Evolutionary conservation across 2,797 vertebrate species (phyloP).

Genomic region (Hippoglossus hippoglossus): DNA sequence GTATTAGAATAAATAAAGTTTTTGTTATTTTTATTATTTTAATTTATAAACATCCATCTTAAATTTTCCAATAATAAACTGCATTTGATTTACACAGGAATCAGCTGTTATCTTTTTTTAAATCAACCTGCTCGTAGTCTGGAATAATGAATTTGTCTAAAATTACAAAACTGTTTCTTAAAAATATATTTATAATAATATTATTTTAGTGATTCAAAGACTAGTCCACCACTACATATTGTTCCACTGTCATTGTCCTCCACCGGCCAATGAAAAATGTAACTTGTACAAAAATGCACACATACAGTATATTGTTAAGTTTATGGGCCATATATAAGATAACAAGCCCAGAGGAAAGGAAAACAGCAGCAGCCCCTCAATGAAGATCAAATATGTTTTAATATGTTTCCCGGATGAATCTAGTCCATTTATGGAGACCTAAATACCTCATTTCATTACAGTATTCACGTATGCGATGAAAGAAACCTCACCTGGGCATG

Average conservation of each 20-base stretch:
- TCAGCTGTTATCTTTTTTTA: too few relatives aligned
- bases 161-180: not conserved
- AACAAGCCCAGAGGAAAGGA: conserved; percentile 43
- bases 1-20: too few relatives aligned
- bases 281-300: conserved; percentile 21
- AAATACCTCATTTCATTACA: conserved; percentile 52
- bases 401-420: conserved; percentile 47
- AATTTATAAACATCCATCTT: too few relatives aligned
- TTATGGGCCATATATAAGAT: conserved; percentile 10
- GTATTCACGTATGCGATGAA: conserved; percentile 25
- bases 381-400: conserved; percentile 63
- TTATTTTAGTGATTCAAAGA: conserved; percentile 6
- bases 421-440: conserved; percentile 53
- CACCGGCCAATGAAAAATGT: conserved; percentile 16
- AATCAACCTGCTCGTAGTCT: too few relatives aligned
- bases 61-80: too few relatives aligned
- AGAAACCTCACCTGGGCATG: conserved; percentile 88
- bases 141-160: too few relatives aligned
- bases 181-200: not conserved
- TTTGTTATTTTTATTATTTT: too few relatives aligned
- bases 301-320: conserved; percentile 36
- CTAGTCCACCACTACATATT: conserved; percentile 10
- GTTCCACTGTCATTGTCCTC: conserved; percentile 14
- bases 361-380: conserved; percentile 48
- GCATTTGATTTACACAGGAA: too few relatives aligned